phyloP scores from a whole-genome alignment of 2,888 invertebrate genomes.

The Eristalinus aeneus region DNA sequence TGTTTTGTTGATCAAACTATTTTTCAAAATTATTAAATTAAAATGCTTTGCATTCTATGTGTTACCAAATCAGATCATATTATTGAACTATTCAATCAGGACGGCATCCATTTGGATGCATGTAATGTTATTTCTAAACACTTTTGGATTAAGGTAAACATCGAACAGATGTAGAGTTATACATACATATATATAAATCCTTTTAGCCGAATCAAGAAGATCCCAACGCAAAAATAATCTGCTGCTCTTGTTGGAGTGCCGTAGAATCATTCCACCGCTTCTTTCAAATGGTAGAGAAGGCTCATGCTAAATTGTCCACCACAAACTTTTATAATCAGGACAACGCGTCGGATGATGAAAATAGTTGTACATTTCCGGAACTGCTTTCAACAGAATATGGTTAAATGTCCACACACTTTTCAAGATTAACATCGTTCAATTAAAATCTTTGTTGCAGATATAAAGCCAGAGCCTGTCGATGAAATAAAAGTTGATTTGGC shows the following conservation, averaged over 20 bases:
- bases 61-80: not conserved
- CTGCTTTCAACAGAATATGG: slow-evolving; percentile 49
- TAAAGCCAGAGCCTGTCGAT: slow-evolving; percentile 11
- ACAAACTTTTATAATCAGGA: not conserved
- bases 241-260: slow-evolving; percentile 74
- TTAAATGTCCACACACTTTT: not conserved
- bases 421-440: not conserved
- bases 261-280: slow-evolving; percentile 75
- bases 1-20: not conserved
- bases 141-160: slow-evolving; percentile 73
- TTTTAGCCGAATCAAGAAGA: slow-evolving; percentile 44
- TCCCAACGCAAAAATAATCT: slow-evolving; percentile 59
- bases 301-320: slow-evolving; percentile 65
- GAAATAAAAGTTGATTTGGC: not conserved
- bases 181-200: not conserved
- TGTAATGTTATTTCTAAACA: slow-evolving; percentile 73
- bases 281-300: slow-evolving; percentile 73
- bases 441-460: slow-evolving; percentile 9
- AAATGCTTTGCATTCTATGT: slow-evolving; percentile 35
- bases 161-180: not conserved
- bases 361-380: slow-evolving; percentile 60
- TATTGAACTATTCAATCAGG: slow-evolving; percentile 19
- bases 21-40: not conserved
- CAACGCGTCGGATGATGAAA: not conserved
- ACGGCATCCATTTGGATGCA: slow-evolving; percentile 54